These are phyloP conservation scores for Phyto melanocephala DNA, from an alignment of 2,888 invertebrate genomes.

Conservation along the genomic window DNA sequence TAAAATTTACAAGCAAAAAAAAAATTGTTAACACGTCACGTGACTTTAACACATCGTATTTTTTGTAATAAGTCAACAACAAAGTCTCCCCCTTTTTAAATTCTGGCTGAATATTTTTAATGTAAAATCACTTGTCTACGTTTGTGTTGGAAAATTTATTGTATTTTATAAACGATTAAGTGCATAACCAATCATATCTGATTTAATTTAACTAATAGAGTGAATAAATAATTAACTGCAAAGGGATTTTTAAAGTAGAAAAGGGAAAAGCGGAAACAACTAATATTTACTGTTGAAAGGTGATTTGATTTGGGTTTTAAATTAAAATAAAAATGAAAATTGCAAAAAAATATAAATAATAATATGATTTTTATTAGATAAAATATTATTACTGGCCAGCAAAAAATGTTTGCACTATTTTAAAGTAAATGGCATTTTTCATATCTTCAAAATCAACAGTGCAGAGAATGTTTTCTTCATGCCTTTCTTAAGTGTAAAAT, in stretches of 20 bases:
- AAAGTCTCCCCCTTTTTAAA: constrained; percentile 24
- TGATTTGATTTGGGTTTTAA: background rate
- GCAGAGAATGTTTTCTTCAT: no score
- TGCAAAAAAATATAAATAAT: constrained; percentile 11
- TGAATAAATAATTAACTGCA: constrained; percentile 52
- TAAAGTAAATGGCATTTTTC: no score
- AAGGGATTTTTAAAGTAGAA: no score
- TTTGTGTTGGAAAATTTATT: background rate
- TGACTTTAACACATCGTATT: constrained; percentile 55
- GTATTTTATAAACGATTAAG: constrained; percentile 42
- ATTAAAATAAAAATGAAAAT: constrained; percentile 1
- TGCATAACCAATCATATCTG: constrained; percentile 70
- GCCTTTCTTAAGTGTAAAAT: no score
- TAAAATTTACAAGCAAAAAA: constrained; percentile 29
- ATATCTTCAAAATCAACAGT: no score
- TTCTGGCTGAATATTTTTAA: background rate
- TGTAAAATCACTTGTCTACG: constrained; percentile 48
- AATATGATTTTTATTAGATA: background rate
- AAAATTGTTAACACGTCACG: constrained; percentile 51
- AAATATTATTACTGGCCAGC: background rate
- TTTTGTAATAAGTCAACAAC: background rate
- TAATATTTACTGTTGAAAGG: background rate
- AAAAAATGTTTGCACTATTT: no score
- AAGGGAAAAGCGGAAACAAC: background rate
- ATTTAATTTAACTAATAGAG: constrained; percentile 78